Conservation (phyloP, 2,888 invertebrate species). For the Apodemia duryi region DNA sequence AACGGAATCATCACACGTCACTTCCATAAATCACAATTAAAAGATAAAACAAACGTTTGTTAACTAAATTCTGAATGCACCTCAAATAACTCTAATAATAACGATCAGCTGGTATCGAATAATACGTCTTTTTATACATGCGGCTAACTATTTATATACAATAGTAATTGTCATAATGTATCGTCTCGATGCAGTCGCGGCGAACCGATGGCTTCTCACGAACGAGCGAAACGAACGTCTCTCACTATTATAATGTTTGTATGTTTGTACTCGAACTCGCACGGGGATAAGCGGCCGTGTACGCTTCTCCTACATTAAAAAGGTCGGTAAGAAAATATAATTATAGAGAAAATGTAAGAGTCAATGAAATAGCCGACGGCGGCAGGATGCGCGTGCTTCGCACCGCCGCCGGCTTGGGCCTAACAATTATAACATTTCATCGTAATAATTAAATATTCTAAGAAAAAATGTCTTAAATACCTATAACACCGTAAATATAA, state of each 20-base stretch:
- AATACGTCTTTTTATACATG: slow-evolving; percentile 66
- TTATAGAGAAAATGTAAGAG: slow-evolving; percentile 77
- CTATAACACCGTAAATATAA: slow-evolving; percentile 80
- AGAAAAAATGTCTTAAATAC: slow-evolving; percentile 79
- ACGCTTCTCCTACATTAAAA: slow-evolving; percentile 74
- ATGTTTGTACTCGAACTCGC: slow-evolving; percentile 68
- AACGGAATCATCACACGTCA: slow-evolving; percentile 58
- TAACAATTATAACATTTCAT: slow-evolving; percentile 75
- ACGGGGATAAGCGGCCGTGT: slow-evolving; percentile 75
- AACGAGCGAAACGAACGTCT: slow-evolving; percentile 69
- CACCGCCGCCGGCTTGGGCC: slow-evolving; percentile 63
- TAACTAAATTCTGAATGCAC: slow-evolving; percentile 70
- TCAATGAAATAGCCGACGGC: slow-evolving; percentile 69
- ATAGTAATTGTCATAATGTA: slow-evolving; percentile 57
- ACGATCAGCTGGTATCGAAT: slow-evolving; percentile 73
- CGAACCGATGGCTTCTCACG: slow-evolving; percentile 78
- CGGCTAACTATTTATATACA: slow-evolving; percentile 78
- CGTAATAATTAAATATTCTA: slow-evolving; percentile 78
- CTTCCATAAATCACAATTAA: slow-evolving; percentile 63
- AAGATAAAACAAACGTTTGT: slow-evolving; percentile 63
- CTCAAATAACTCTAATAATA: slow-evolving; percentile 75
- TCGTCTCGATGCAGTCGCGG: slow-evolving; percentile 72
- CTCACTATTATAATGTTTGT: slow-evolving; percentile 65
- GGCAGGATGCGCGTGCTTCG: slow-evolving; percentile 46
- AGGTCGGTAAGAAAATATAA: slow-evolving; percentile 78